Evolutionary conservation across 2,113 vertebrate genomes (phyloP).

Genomic region (Atlantisia rogersi): DNA sequence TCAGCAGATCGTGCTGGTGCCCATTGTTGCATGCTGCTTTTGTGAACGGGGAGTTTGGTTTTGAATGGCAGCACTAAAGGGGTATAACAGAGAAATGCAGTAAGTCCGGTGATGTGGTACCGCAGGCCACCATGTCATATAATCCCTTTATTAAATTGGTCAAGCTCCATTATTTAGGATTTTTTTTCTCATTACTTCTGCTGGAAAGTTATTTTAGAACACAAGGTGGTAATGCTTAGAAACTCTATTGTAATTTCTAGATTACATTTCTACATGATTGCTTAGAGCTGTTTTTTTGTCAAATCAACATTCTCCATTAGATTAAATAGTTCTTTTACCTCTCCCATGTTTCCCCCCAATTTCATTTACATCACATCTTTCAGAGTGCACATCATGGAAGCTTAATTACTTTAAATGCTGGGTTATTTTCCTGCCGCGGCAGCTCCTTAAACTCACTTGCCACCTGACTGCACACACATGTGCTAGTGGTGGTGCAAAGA

Average conservation of each 20-base stretch:
- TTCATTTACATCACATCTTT: neutral
- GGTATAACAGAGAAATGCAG: neutral
- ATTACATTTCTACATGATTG: neutral
- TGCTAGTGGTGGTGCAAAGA: neutral
- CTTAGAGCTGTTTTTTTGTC: neutral
- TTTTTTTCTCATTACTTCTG: neutral
- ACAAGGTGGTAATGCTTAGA: neutral
- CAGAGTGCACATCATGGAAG: neutral
- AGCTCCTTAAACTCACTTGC: neutral
- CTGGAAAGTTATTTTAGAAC: neutral
- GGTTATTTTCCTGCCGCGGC: neutral
- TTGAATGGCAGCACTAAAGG: neutral
- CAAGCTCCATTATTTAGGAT: neutral
- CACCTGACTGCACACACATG: neutral
- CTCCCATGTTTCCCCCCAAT: neutral
- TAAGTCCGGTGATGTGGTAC: neutral
- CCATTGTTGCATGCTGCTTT: fast-evolving
- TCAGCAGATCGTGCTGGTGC: fast-evolving
- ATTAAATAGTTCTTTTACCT: slow-evolving; percentile 19
- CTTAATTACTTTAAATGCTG: slow-evolving; percentile 7
- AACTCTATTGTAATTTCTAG: neutral
- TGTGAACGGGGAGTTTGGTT: neutral
- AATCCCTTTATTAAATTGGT: neutral
- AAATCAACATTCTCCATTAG: neutral
- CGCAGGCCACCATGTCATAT: neutral